Evolutionary conservation across 1,140 invertebrate species (phyloP), one percentile per base, ranked within the genome.

Genomic region (Capitella teleta): DNA sequence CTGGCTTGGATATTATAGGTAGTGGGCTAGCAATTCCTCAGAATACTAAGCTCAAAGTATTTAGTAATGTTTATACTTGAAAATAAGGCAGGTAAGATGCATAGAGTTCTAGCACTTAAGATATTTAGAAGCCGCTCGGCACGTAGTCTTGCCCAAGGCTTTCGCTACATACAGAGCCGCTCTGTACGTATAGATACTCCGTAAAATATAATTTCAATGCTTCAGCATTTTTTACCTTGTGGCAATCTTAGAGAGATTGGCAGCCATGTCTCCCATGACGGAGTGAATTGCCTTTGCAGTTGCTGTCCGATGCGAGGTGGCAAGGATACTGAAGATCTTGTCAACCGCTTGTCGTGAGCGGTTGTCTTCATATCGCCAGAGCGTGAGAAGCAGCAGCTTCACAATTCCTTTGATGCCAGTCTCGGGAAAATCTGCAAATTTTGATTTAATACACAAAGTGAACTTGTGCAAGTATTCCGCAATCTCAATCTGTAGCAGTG

Each of bases 391-490:
- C 48, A 88, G 65, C 44, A 82, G 76, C 65, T 82, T 82, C 57
- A 85, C 87, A 51, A 90, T 79, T 54, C 83, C 85, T 60, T 79
- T 79, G 19, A 90, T 76, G 51, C 84, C 81, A 57, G 79, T 78
- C 53, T 87, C 84, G 63, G 81, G 83, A 42, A 88, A 79, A 52
- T 79, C 87, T 89, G 61, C 28, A 77, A 77, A 45, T 52, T 49
- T 43, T 59, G 50, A 49, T 6, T 48, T 32, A 32, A 43, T 19
- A 18, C 23, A 36, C 25, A 4, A 32, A 21, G 49, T 37, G 45
- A 36, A 42, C 5, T 21, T 34, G 5, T 23, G n/a, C 5, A 32
- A 10, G 18, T 38, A 12, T 43, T 18, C 6, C 19, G 2, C 1
- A 34, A 30, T 14, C 28, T n/a, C 12, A 34, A 6, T 3, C 3